phyloP scores from a whole-genome alignment of 1,140 invertebrate species.

The Lithobius niger region DNA sequence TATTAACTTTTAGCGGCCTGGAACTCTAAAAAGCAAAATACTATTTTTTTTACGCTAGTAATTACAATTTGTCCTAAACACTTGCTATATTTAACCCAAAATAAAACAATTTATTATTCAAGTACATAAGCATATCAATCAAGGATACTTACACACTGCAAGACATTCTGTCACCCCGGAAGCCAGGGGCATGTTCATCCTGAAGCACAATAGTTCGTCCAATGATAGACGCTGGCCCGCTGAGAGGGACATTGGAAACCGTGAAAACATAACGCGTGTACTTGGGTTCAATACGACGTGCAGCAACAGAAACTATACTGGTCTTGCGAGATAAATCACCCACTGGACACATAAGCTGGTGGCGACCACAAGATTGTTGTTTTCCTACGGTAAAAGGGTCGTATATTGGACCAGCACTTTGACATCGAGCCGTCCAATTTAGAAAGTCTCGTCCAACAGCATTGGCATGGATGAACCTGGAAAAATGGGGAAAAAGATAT shows the following conservation, averaged over 20 bases:
- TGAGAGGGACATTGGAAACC: conserved; percentile 57
- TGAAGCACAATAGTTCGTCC: conserved; percentile 76
- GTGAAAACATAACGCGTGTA: conserved; percentile 59
- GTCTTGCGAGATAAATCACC: conserved; percentile 46
- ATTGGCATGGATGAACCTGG: conserved; percentile 46
- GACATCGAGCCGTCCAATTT: conserved; percentile 71
- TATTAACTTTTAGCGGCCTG: no score
- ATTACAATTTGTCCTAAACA: background rate
- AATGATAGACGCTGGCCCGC: conserved; percentile 56
- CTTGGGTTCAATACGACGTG: conserved; percentile 46
- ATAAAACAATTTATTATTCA: background rate
- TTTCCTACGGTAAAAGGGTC: conserved; percentile 65
- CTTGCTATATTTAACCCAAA: background rate
- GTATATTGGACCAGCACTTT: conserved; percentile 60
- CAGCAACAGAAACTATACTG: conserved; percentile 55
- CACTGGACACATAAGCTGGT: conserved; percentile 32
- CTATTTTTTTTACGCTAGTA: background rate
- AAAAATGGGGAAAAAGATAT: conserved; percentile 46
- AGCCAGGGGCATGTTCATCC: conserved; percentile 71
- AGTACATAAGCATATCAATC: background rate
- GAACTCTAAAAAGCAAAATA: no score
- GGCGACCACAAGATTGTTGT: conserved; percentile 13
- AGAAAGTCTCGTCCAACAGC: conserved; percentile 70
- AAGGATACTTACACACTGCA: conserved; percentile 59
- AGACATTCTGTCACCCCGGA: conserved; percentile 69